Base-by-base conservation (phyloP, 2,888 invertebrate species). In the Apomyelois bistriatella region DNA sequence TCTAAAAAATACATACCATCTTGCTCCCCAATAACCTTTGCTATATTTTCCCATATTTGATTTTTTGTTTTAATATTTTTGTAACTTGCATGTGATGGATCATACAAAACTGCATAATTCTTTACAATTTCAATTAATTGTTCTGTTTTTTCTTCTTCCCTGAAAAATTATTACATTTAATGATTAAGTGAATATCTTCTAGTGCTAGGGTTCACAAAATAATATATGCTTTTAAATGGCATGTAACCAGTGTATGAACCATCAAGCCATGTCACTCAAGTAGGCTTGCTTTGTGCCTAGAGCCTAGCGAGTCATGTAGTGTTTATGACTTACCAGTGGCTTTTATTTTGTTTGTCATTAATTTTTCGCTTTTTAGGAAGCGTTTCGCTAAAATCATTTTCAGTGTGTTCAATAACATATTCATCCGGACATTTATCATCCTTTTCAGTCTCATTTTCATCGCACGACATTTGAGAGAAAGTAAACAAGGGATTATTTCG, bases 91-190 rank as follows among this genome's bases (percentile, higher is more conserved):
- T 43, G 43, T 4, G 43, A 28, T 22, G 43, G 13, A 12, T 43
- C 43, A 13, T 43, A 43, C 43, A 43, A 28, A 43, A 22, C 43
- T 22, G 43, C 28, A 43, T 43, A 43, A 22, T 13, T 43, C 12
- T 22, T 43, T 7, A 43, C 43, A 30, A 43, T 28, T 28, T 43
- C 43, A 22, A 43, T 43, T 22, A 43, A 5, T 12, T 43, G n/a
- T 6, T 22, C 43, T 5, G 43, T 43, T 28, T 43, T n/a, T 16
- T 41, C 41, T 10, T 2, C n/a, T 17, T 41, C 17, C n/a, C 36
- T 36, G 4, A 36, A 36, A 22, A 5, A 22, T 22, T 22, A 22
- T 3, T 22, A 5, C 5, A n/a, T n/a, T n/a, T n/a, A n/a, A n/a
- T n/a, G n/a, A n/a, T n/a, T n/a, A n/a, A n/a, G n/a, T n/a, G n/a